Conservation (phyloP, 2,797 vertebrate genomes). For the Eupleurogrammus muticus region DNA sequence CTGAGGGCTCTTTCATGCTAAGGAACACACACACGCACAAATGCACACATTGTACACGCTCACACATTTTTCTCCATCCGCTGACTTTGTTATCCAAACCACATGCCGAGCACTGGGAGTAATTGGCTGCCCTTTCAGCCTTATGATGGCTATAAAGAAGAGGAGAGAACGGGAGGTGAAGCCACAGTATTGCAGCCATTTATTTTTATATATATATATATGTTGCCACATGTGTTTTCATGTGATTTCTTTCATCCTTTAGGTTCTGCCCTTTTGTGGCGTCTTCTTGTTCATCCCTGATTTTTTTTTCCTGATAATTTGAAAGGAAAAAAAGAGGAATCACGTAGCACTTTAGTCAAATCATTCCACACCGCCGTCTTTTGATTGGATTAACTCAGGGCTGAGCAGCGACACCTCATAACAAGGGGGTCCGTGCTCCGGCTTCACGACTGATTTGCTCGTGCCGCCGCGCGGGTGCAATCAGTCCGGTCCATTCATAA, state of each 20-base stretch:
- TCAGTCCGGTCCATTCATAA: background rate
- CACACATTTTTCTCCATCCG: conserved; percentile 33
- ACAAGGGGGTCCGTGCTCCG: background rate
- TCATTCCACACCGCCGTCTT: conserved; percentile 14
- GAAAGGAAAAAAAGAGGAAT: conserved; percentile 13
- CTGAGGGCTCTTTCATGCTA: conserved; percentile 51
- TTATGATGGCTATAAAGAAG: conserved; percentile 59
- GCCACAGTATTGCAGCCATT: conserved; percentile 29
- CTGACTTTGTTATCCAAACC: conserved; percentile 72
- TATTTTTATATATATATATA: conserved; percentile 19
- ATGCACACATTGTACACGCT: conserved; percentile 21
- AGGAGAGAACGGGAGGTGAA: conserved; percentile 32
- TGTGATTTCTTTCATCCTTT: background rate
- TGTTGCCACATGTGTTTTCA: background rate
- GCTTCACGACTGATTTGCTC: conserved; percentile 4
- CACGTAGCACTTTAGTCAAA: background rate
- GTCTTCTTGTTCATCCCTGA: background rate
- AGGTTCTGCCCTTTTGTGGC: background rate
- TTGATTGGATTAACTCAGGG: conserved; percentile 26
- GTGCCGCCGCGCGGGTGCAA: too few species aligned
- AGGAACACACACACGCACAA: conserved; percentile 39
- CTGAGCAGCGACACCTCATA: conserved; percentile 3
- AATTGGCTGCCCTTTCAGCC: conserved; percentile 76
- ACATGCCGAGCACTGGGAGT: conserved; percentile 63
- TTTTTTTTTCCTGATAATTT: conserved; percentile 9